phyloP scores from a whole-genome alignment of 2,888 invertebrate species.

The Campoplex capitator region DNA sequence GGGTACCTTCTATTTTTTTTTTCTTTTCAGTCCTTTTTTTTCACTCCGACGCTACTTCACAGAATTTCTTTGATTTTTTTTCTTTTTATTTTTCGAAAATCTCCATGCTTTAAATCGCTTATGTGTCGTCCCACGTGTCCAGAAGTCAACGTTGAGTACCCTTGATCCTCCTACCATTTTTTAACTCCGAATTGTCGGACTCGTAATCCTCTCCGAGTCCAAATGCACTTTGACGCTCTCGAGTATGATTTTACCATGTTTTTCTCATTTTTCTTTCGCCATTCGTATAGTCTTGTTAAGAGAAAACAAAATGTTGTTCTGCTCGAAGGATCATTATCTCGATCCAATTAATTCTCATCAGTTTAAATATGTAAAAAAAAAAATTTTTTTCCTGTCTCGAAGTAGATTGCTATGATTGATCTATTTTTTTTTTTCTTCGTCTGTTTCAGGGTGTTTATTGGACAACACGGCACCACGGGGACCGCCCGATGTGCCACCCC shows the following conservation, averaged over 20 bases:
- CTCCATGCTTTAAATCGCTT: slow-evolving; percentile 55
- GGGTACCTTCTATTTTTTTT: slow-evolving; percentile 26
- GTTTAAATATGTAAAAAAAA: background rate
- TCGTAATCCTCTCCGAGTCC: slow-evolving; percentile 35
- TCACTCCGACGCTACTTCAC: slow-evolving; percentile 54
- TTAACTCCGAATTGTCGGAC: slow-evolving; percentile 29
- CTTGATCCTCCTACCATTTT: background rate
- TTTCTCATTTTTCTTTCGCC: background rate
- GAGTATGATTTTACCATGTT: background rate
- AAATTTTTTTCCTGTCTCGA: background rate
- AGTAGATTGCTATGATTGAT: background rate
- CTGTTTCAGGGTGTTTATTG: slow-evolving; percentile 92
- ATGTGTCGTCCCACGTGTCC: slow-evolving; percentile 34
- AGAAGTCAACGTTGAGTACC: slow-evolving; percentile 47
- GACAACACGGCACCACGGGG: slow-evolving; percentile 90
- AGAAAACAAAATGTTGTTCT: background rate
- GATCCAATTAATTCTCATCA: background rate
- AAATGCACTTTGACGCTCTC: slow-evolving; percentile 3
- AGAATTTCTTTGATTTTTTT: slow-evolving; percentile 35
- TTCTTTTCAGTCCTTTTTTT: slow-evolving; percentile 13
- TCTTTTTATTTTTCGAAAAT: slow-evolving; percentile 35
- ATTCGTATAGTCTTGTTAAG: background rate
- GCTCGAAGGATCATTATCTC: background rate
- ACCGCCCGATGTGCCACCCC: slow-evolving; percentile 95
- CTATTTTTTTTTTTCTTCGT: slow-evolving; percentile 80